phyloP scores from a whole-genome alignment of 2,888 invertebrate genomes.

The Campoplex capitator region DNA sequence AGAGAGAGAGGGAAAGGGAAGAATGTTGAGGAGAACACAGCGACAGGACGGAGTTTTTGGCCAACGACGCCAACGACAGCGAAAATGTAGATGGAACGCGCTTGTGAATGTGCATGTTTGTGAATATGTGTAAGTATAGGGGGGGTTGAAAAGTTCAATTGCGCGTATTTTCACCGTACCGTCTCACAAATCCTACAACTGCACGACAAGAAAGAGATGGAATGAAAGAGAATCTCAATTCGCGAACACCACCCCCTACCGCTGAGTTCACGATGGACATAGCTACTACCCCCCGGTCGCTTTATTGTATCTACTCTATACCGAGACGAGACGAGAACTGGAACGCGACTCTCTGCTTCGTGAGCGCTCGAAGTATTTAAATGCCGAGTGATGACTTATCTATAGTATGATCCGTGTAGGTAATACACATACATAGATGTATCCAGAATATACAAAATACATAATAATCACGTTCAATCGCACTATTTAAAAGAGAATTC shows the following conservation, averaged over 20 bases:
- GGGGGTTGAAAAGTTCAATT: slow-evolving; percentile 84
- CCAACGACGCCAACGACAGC: slow-evolving; percentile 52
- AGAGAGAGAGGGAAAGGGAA: slow-evolving; percentile 54
- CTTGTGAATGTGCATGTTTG: slow-evolving; percentile 56
- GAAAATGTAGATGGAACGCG: slow-evolving; percentile 69
- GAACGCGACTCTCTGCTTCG: slow-evolving; percentile 61
- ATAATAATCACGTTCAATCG: too few relatives aligned
- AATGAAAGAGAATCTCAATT: slow-evolving; percentile 42
- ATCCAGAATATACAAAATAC: too few relatives aligned
- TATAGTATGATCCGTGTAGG: neutral
- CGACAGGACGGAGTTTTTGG: slow-evolving; percentile 40
- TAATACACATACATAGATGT: neutral
- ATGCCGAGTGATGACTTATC: slow-evolving; percentile 39
- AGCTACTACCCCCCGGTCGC: slow-evolving; percentile 31
- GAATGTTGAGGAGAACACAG: slow-evolving; percentile 57
- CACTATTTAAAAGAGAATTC: too few relatives aligned
- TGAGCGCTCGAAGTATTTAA: slow-evolving; percentile 62
- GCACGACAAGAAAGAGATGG: slow-evolving; percentile 60
- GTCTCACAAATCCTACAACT: slow-evolving; percentile 82
- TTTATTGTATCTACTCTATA: slow-evolving; percentile 53
- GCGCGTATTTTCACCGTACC: slow-evolving; percentile 84
- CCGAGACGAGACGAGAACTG: slow-evolving; percentile 64
- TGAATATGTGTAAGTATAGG: slow-evolving; percentile 73
- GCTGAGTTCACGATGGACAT: slow-evolving; percentile 46
- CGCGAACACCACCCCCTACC: slow-evolving; percentile 45